Evolutionary conservation across 2,888 invertebrate genomes (phyloP), one percentile per base, ranked within the genome.

Genomic region (Megaustenia siamemsis): DNA sequence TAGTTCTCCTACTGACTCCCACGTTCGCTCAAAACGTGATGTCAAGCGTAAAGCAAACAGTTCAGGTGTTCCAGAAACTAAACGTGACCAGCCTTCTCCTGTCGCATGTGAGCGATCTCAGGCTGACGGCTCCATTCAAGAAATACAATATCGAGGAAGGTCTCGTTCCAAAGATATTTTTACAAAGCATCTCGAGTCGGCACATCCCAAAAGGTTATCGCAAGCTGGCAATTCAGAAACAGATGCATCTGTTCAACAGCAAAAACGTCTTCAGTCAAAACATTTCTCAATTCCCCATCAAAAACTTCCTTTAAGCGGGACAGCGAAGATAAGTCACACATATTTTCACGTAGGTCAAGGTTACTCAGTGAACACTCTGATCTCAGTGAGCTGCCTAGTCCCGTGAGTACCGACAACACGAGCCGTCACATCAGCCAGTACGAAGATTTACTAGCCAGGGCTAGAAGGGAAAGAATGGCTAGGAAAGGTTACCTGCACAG

Each of bases 401-500:
- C 56, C 28, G 32, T 15, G 1, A 28, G 5, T 28, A 43, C 73
- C 24, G 40, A 53, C 0, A 0, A 32, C 12, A 45, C n/a, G 10
- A 28, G 28, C 21, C 75, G 45, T 4, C 28, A 68, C 40, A 56
- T 80, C n/a, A 85, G 81, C 35, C 79, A 81, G 75, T 85, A 85
- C 24, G 81, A 85, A 28, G 85, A 85, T 32, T 40, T 85, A 12
- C n/a, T 85, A 0, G 32, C 56, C 3, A 75, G 53, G 24, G 85
- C 85, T 32, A 63, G 85, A 21, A 71, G 56, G 38, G 85, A 85
- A 75, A 32, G 85, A 24, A 66, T 85, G 81, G 85, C 85, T 10
- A 75, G 85, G 60, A 85, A 85, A 24, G 85, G 85, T 0, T 85
- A 85, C 49, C 76, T 85, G 21, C 85, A 85, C 76, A 85, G 85